Evolutionary conservation across 2,888 invertebrate species (phyloP).

Genomic region (Troides aeacus): DNA sequence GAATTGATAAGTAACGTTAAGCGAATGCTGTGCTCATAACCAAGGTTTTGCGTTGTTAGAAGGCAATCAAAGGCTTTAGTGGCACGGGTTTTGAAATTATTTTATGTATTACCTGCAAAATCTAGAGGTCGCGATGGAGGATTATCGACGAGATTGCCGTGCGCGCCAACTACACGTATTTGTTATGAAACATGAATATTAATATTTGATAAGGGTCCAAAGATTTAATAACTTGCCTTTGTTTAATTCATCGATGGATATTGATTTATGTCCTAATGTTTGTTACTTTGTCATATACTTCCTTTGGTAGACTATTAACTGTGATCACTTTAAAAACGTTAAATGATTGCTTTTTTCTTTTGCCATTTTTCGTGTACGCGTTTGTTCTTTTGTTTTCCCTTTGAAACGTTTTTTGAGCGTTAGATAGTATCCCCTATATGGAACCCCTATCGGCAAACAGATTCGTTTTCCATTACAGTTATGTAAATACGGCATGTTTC

Average conservation of each 20-base stretch:
- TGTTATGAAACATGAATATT: no score
- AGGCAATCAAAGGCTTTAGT: conserved; percentile 50
- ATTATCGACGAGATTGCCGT: conserved; percentile 36
- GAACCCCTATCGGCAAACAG: conserved; percentile 4
- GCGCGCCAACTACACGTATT: conserved; percentile 57
- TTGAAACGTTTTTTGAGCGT: conserved; percentile 38
- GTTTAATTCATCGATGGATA: no score
- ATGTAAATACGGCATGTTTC: not conserved
- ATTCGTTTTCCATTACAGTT: not conserved
- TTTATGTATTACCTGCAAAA: conserved; percentile 57
- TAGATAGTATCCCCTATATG: conserved; percentile 43
- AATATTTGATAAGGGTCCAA: no score
- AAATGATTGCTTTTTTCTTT: conserved; percentile 11
- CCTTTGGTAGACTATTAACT: no score
- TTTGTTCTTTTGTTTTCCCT: conserved; percentile 34
- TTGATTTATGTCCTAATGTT: no score
- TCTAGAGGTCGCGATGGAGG: conserved; percentile 64
- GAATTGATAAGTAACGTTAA: conserved; percentile 35
- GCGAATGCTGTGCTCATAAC: conserved; percentile 39
- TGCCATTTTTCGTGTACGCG: conserved; percentile 45
- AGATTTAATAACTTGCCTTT: no score
- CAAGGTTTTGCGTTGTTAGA: conserved; percentile 49
- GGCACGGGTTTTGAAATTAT: conserved; percentile 45
- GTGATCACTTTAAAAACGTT: no score
- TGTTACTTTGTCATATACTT: no score